Base-by-base conservation (phyloP, 2,797 vertebrate genomes). In the Sternotherus odoratus region DNA sequence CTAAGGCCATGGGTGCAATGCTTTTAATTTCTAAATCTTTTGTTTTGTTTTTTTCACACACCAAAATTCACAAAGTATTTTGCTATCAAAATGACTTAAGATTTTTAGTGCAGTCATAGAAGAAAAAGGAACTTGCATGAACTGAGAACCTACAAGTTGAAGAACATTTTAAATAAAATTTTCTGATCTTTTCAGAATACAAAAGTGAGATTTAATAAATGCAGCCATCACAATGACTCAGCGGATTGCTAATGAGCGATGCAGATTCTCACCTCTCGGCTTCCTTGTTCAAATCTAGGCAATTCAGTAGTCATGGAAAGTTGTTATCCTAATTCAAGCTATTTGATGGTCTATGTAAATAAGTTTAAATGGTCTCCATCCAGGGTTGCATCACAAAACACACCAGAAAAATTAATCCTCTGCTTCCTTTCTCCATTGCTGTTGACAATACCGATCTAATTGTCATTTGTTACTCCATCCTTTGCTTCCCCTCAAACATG, bases 81-180 rank as follows among this genome's bases (percentile, higher is more conserved):
- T 87, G 46, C 26, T 63, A 23, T 56, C 69, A 86, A 74, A 85
- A 63, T 51, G 49, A 86, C 53, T 91, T 80, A 69, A 92, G 33
- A 77, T 75, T 97, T 94, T 88, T 48, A 80, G 83, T 54, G 21
- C 46, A 93, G 79, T 50, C 28, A 92, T 13, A 89, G 86, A 91
- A 49, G 56, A 93, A 89, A 91, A 88, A 49, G 16, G 39, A 53
- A 88, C 75, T 82, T 89, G 46, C 75, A 81, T 33, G 86, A 95
- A 78, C 80, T 1, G 3, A 94, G 82, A 46, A 56, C 51, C 56
- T 83, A 72, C 26, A 91, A 13, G 0, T 0, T 15, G 33, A 91
- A 88, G 83, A 92, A 28, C 26, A 83, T 28, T 91, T 91, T 66
- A 74, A 82, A 81, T 72, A 78, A 84, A 4, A 84, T 54, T 36